phyloP scores from a whole-genome alignment of 2,797 vertebrate species.

The Lutra lutra region DNA sequence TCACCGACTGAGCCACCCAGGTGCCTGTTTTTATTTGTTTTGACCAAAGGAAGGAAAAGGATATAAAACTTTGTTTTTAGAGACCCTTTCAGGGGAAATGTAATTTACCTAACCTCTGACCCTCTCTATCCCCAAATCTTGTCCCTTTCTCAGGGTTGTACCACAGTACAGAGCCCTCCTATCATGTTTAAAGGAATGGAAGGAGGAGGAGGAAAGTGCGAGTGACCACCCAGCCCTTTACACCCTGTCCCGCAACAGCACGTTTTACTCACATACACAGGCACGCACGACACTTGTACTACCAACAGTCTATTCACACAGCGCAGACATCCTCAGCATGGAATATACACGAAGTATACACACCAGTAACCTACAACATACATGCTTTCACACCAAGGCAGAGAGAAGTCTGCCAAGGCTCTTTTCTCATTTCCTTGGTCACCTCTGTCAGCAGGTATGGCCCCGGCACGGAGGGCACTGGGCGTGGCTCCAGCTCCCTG shows the following conservation, averaged over 20 bases:
- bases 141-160: neutral
- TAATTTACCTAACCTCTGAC: neutral
- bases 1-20: too few relatives aligned
- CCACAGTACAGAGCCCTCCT: neutral
- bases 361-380: too few relatives aligned
- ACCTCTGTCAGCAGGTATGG: neutral
- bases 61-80: conserved; percentile 5
- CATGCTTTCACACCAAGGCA: neutral
- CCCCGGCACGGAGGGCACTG: neutral
- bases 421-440: neutral
- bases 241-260: neutral
- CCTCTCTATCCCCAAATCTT: neutral
- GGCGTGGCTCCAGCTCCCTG: neutral
- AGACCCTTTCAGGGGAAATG: neutral
- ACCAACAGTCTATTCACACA: neutral
- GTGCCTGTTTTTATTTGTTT: neutral
- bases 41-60: neutral
- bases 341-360: neutral
- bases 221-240: neutral
- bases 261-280: neutral
- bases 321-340: neutral
- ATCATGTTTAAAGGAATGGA: neutral
- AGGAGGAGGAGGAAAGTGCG: neutral
- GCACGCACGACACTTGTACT: neutral
- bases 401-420: neutral